Evolutionary conservation across 2,888 invertebrate genomes (phyloP).

Genomic region (Encarsia formosa): DNA sequence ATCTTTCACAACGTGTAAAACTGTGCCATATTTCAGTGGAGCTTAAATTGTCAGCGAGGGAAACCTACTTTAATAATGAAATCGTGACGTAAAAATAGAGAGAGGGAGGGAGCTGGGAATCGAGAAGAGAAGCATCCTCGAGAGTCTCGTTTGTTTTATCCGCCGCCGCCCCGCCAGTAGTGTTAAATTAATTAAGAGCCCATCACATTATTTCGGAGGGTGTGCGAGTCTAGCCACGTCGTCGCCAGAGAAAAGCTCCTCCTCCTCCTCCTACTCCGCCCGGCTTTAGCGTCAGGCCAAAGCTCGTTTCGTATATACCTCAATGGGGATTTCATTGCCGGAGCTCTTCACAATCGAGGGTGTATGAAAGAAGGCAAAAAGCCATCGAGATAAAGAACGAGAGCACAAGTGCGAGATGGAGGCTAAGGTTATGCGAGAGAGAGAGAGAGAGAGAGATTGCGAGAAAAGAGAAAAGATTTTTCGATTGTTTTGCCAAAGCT

Average conservation of each 20-base stretch:
- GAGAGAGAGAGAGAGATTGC: background rate
- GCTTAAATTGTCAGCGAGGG: too few relatives aligned
- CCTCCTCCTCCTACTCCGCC: too few relatives aligned
- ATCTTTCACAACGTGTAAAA: too few relatives aligned
- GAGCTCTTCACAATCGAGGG: background rate
- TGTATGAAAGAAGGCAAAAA: background rate
- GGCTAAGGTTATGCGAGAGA: background rate
- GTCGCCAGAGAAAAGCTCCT: slow-evolving; percentile 8
- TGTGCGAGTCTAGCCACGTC: background rate
- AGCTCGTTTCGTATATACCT: background rate
- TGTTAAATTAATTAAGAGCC: slow-evolving; percentile 23
- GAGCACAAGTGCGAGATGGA: background rate
- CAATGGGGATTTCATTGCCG: slow-evolving; percentile 14
- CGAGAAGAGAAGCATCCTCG: background rate
- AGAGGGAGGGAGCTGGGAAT: too few relatives aligned
- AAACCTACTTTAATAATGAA: too few relatives aligned
- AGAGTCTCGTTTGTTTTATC: background rate
- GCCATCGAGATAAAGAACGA: background rate
- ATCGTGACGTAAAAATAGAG: too few relatives aligned
- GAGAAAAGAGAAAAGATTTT: background rate
- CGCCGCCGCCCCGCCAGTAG: background rate
- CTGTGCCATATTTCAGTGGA: too few relatives aligned
- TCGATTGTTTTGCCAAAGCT: too few relatives aligned
- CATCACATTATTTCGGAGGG: slow-evolving; percentile 17
- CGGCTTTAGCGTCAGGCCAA: slow-evolving; percentile 1